Conservation (phyloP, 2,113 vertebrate genomes). For the Pundamilia nyererei region DNA sequence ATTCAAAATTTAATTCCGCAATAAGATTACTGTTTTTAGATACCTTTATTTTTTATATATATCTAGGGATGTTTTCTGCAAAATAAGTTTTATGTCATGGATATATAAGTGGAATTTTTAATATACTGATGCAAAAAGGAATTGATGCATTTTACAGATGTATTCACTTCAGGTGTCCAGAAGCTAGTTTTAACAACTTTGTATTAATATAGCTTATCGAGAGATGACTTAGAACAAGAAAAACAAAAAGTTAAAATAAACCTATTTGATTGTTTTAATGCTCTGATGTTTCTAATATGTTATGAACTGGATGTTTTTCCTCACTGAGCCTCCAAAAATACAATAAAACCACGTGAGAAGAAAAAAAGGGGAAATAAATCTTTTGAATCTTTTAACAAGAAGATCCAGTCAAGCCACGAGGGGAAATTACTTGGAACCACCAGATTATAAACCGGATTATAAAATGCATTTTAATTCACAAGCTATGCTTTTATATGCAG, state of each 20-base stretch:
- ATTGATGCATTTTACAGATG: neutral
- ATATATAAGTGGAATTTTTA: neutral
- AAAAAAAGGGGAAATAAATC: neutral
- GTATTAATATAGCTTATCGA: neutral
- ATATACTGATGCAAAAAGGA: neutral
- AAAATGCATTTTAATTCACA: neutral
- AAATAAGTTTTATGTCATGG: neutral
- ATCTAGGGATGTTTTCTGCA: neutral
- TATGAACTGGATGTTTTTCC: neutral
- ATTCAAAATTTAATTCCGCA: neutral
- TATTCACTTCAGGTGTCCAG: neutral
- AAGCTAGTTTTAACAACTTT: neutral
- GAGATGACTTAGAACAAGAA: neutral
- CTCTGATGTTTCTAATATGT: neutral
- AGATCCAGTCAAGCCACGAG: neutral
- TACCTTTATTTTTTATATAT: neutral
- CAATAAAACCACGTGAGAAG: neutral
- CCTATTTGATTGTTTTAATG: neutral
- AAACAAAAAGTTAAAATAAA: neutral
- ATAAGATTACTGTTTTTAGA: neutral
- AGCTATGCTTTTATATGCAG: neutral
- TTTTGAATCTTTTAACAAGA: neutral
- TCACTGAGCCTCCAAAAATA: neutral
- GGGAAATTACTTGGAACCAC: neutral
- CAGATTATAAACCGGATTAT: neutral